Base-by-base conservation (phyloP, 2,113 vertebrate species). In the Panurus biarmicus region DNA sequence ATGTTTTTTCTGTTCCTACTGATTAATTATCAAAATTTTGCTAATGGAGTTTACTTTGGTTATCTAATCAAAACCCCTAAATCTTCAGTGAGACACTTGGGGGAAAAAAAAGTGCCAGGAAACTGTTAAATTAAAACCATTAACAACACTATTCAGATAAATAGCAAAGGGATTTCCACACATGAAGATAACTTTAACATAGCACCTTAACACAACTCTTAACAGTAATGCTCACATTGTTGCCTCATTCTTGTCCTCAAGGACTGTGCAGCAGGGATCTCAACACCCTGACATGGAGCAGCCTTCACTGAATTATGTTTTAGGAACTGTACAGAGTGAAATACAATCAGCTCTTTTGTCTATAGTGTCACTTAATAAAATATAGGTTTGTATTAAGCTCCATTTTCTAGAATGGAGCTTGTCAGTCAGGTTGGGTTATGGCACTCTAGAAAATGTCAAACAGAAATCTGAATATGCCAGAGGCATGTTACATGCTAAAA, bases 401-500 rank as follows among this genome's bases (percentile, higher is more conserved):
- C 6, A 16, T 77, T 81, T 86, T 92, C 76, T 81, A 10, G 47
- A 67, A 28, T 35, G 51, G 12, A 69, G 12, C 23, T 86, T 89
- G 60, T 90, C 79, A 81, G 13, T 93, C 76, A 42, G 53, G 33
- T 92, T 71, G 81, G 44, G 62, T 72, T 82, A 54, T 10, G 33
- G 80, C 72, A 36, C 47, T 77, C 40, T 66, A 53, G 51, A 81
- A 92, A 93, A 84, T 84, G 60, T 90, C 92, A 90, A 90, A 93
- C 33, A 89, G 35, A 74, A 91, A 89, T 89, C 45, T 88, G 64
- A 92, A 84, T 67, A 67, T 71, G 53, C 56, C 65, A 78, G 24
- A 77, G 36, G 40, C 48, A 67, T 61, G 44, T 72, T 67, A 45
- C 57, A 38, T 74, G 31, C 15, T 89, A 73, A 84, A 86, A 87